Evolutionary conservation across 2,797 vertebrate genomes (phyloP).

Genomic region (Macropus fuliginosus): DNA sequence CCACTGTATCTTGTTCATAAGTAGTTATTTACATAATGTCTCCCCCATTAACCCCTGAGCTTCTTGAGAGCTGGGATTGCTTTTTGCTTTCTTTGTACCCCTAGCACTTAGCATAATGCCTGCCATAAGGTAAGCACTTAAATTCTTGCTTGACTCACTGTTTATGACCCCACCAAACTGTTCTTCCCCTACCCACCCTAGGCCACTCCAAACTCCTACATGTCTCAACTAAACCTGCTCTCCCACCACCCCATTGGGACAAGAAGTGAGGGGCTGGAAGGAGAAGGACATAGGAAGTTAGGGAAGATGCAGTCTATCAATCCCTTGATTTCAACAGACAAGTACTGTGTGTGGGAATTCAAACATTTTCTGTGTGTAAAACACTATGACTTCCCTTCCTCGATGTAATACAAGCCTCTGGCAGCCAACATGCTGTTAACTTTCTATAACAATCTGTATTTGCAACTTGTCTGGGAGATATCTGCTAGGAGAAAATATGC

Average conservation of each 20-base stretch:
- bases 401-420: not conserved
- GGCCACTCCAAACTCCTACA: too few species aligned
- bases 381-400: not conserved
- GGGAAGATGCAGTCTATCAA: not conserved
- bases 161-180: not conserved
- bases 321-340: not conserved
- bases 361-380: not conserved
- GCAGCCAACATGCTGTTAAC: not conserved
- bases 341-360: constrained; percentile 13
- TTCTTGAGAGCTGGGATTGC: not conserved
- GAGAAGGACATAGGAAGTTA: not conserved
- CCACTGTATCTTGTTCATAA: not conserved
- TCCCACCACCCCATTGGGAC: not conserved
- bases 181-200: not conserved
- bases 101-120: not conserved
- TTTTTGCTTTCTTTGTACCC: not conserved
- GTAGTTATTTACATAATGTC: not conserved
- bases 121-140: not conserved
- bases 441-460: constrained; percentile 6
- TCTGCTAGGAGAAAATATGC: not conserved
- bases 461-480: not conserved
- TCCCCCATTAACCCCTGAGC: not conserved
- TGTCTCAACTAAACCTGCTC: too few species aligned
- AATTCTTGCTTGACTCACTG: not conserved
- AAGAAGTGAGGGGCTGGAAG: not conserved